Base-by-base conservation (phyloP, 2,888 invertebrate species). In the Eurytoma californica region DNA sequence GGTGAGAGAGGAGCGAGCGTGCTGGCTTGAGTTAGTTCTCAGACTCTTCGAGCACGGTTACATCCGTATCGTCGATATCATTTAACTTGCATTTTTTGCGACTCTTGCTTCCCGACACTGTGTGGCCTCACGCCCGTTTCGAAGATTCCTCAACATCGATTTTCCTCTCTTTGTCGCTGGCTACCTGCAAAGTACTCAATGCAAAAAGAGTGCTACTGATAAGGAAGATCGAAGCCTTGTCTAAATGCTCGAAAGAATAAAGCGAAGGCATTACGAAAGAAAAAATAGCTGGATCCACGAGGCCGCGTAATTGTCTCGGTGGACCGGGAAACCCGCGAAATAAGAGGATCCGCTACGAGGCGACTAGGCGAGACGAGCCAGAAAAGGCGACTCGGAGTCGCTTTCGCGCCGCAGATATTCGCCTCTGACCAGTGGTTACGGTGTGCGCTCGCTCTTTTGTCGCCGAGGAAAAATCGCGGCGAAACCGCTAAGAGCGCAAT, bases 401-500 rank as follows among this genome's bases (percentile, higher is more conserved):
- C 49, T 70, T 49, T 70, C 58, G 70, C 60, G 70, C 57, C 24
- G 12, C 66, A 51, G 24, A 39, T 39, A 39, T 18, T 49, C 84
- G 83, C 85, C 86, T 39, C 39, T 88, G 88, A 88, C 87, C 88
- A 87, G 85, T 87, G 86, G 87, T 88, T 88, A 87, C 85, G 86
- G 86, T 14, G 28, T 20, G n/a, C 49, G 14, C 49, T 49, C 61
- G 28, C 16, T 55, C 77, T 84, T 87, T 87, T 86, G 86, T 87
- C 85, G 84, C 84, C 81, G 84, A 65, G 82, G 67, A 85, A 85
- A 89, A 89, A 85, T 88, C 85, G 85, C 69, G 60, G 61, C 86
- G 83, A 90, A 90, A 90, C 90, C 90, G 90, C 90, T 90, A 90
- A 90, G 88, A 90, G 90, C 84, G 89, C 90, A 90, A 90, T 90